Conservation (phyloP, 2,888 invertebrate species). For the Anarsia innoxiella region DNA sequence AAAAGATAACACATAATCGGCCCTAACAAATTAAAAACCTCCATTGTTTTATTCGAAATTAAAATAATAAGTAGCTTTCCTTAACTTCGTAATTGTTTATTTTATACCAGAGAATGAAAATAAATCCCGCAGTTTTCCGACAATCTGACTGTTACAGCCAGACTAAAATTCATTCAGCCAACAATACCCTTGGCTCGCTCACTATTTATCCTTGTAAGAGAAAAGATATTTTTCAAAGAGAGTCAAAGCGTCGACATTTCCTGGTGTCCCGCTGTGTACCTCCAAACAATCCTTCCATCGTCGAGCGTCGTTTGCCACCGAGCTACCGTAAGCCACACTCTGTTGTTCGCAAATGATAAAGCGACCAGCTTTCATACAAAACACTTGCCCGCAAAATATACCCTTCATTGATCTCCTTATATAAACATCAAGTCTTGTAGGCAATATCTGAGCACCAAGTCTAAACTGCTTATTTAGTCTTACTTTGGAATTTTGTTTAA, state of each 20-base stretch:
- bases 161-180: no score
- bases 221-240: constrained; percentile 46
- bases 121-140: no score
- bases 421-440: no score
- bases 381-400: constrained; percentile 21
- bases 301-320: constrained; percentile 22
- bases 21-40: no score
- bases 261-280: constrained; percentile 17
- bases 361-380: constrained; percentile 46
- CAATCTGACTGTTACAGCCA: no score
- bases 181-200: no score
- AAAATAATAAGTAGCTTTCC: no score
- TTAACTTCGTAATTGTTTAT: no score
- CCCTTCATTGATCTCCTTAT: no score
- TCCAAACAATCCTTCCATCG: constrained; percentile 26
- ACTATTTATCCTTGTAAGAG: constrained; percentile 33
- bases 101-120: no score
- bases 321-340: constrained; percentile 36
- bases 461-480: constrained; percentile 10
- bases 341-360: constrained; percentile 66
- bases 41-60: no score
- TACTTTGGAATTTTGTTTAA: constrained; percentile 10
- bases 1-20: no score
- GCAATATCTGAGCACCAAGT: constrained; percentile 1
- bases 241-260: constrained; percentile 35